Evolutionary conservation across 53 echinoderm and acorn worm species (phyloP).

Genomic region (Astropecten irregularis): DNA sequence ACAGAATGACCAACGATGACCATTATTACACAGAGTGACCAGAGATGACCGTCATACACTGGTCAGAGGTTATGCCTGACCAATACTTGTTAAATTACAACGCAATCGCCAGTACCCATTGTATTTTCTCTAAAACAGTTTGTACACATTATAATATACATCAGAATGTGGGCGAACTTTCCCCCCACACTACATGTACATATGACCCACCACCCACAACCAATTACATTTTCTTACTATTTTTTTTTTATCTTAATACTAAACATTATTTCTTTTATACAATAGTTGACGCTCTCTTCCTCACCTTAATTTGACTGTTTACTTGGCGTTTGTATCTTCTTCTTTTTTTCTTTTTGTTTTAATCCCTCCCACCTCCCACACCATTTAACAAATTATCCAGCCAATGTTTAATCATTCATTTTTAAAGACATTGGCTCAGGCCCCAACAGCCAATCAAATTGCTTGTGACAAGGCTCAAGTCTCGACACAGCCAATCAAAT

Average conservation of each 20-base stretch:
- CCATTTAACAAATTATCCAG: slow-evolving; percentile 4
- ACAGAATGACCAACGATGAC: too few relatives aligned
- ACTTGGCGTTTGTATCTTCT: neutral
- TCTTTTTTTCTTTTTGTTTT: neutral
- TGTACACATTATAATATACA: slow-evolving; percentile 53
- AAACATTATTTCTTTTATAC: slow-evolving; percentile 23
- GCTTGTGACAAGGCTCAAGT: too few relatives aligned
- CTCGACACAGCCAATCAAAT: too few relatives aligned
- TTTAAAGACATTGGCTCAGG: too few relatives aligned
- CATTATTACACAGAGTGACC: too few relatives aligned
- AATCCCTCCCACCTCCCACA: too few relatives aligned
- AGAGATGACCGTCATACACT: too few relatives aligned
- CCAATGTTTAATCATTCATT: slow-evolving; percentile 1
- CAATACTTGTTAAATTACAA: too few relatives aligned
- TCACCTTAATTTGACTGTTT: slow-evolving; percentile 4
- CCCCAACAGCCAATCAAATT: too few relatives aligned
- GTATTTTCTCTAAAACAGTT: slow-evolving; percentile 30
- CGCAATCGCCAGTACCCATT: too few relatives aligned
- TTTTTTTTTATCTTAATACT: neutral
- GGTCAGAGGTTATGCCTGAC: too few relatives aligned
- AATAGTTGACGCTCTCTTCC: neutral
- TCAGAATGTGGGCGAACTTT: slow-evolving; percentile 8
- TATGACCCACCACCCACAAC: slow-evolving; percentile 54
- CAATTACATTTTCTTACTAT: neutral
- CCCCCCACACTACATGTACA: slow-evolving; percentile 36